Evolutionary conservation across 2,888 invertebrate genomes (phyloP).

Genomic region (Cryptocephalus primarius): DNA sequence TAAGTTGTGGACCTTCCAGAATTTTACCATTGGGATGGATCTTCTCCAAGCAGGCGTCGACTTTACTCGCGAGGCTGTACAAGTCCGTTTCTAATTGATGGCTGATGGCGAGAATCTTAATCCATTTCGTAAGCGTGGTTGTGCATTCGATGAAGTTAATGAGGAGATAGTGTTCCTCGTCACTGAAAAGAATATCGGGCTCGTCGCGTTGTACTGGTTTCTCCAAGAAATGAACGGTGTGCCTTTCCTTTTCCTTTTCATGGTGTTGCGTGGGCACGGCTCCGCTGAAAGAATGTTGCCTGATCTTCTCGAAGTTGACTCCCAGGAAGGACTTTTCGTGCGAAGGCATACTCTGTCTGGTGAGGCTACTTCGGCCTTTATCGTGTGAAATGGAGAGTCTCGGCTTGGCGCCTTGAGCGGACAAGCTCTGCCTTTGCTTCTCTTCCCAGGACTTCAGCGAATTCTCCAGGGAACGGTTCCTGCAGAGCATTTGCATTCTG

Average conservation of each 20-base stretch:
- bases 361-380: constrained; percentile 31
- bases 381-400: constrained; percentile 34
- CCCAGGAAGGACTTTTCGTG: constrained; percentile 35
- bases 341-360: constrained; percentile 35
- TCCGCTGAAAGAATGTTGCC: constrained; percentile 37
- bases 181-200: constrained; percentile 40
- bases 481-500: constrained; percentile 89
- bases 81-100: constrained; percentile 64
- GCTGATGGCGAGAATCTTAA: constrained; percentile 46
- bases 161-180: constrained; percentile 60
- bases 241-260: constrained; percentile 17
- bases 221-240: constrained; percentile 31
- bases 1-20: constrained; percentile 57
- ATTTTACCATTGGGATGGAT: constrained; percentile 76
- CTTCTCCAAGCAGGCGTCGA: constrained; percentile 56
- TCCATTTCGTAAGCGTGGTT: constrained; percentile 79
- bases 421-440: constrained; percentile 56
- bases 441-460: constrained; percentile 83
- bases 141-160: constrained; percentile 74
- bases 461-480: constrained; percentile 83
- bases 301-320: constrained; percentile 34
- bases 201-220: constrained; percentile 25
- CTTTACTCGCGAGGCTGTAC: constrained; percentile 62
- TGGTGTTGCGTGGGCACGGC: constrained; percentile 23
- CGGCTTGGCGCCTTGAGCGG: constrained; percentile 38